Evolutionary conservation across 1,140 invertebrate species (phyloP).

Genomic region (Watersipora subatra): DNA sequence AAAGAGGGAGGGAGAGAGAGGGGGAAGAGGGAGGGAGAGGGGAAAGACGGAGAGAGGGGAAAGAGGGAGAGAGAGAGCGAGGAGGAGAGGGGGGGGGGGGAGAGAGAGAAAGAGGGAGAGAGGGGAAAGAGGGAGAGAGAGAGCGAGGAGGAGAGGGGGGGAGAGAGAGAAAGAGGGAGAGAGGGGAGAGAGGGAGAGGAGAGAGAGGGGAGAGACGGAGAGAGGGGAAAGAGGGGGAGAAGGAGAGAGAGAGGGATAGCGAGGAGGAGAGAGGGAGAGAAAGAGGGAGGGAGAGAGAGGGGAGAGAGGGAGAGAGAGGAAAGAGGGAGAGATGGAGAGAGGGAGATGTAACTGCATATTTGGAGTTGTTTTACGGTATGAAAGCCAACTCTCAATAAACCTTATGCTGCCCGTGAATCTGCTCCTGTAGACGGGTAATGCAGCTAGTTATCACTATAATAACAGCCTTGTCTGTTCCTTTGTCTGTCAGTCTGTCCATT

Average conservation of each 20-base stretch:
- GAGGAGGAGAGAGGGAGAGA: not conserved
- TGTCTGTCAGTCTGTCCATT: no score
- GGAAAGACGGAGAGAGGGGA: slow-evolving; percentile 3
- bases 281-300: not conserved
- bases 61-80: no score
- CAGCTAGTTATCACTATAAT: no score
- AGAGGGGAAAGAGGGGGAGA: slow-evolving; percentile 1
- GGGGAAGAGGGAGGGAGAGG: not conserved
- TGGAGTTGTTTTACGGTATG: no score
- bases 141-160: slow-evolving; percentile 1
- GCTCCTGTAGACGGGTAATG: no score
- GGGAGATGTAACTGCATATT: no score
- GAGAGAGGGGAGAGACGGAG: slow-evolving; percentile 3
- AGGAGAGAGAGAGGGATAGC: not conserved
- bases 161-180: slow-evolving; percentile 5
- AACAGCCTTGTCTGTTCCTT: no score
- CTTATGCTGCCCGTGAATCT: no score
- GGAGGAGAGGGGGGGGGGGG: not conserved
- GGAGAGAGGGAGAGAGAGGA: not conserved
- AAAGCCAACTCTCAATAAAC: no score
- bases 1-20: not conserved
- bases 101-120: not conserved
- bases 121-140: not conserved
- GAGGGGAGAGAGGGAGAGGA: slow-evolving; percentile 3
- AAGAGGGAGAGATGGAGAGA: no score